phyloP scores from a whole-genome alignment of 2,113 vertebrate genomes.

The Onychostoma macrolepis region DNA sequence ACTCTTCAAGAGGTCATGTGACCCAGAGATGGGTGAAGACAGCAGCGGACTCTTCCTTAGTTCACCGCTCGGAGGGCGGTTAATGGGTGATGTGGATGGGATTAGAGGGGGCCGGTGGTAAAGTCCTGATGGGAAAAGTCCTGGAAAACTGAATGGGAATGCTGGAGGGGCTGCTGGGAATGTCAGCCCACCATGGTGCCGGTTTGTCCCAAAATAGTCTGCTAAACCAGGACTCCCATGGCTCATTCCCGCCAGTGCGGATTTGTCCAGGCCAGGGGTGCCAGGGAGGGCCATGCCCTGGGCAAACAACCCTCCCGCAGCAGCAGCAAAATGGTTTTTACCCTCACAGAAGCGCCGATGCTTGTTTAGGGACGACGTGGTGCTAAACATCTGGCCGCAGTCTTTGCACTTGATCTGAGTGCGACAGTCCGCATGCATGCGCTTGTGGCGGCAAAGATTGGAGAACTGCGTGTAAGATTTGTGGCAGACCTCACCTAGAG shows the following conservation, averaged over 20 bases:
- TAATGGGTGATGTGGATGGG: conserved; percentile 88
- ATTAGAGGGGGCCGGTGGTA: conserved; percentile 96
- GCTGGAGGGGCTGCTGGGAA: conserved; percentile 94
- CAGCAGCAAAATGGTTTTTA: conserved; percentile 96
- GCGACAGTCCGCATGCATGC: conserved; percentile 99
- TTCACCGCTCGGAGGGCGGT: conserved; percentile 86
- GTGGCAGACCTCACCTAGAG: conserved; percentile 98
- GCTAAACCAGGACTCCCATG: conserved; percentile 91
- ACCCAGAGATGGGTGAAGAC: conserved; percentile 85
- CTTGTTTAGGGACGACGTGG: conserved; percentile 99
- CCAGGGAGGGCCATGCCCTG: conserved; percentile 95
- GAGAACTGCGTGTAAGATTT: conserved; percentile 99
- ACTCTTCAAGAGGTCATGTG: conserved; percentile 91
- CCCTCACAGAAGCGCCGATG: conserved; percentile 99
- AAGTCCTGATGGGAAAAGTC: conserved; percentile 96
- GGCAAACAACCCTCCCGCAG: conserved; percentile 94
- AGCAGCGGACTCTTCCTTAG: conserved; percentile 90
- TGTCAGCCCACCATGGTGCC: conserved; percentile 94
- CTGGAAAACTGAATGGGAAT: conserved; percentile 98
- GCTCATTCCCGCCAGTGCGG: conserved; percentile 90
- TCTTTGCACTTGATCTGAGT: conserved; percentile 99
- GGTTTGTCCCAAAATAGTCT: conserved; percentile 97
- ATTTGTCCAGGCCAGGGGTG: conserved; percentile 92
- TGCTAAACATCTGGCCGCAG: conserved; percentile 99
- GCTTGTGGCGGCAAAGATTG: conserved; percentile 99